Evolutionary conservation across 2,888 invertebrate species (phyloP).

Genomic region (Hypomecis punctinalis): DNA sequence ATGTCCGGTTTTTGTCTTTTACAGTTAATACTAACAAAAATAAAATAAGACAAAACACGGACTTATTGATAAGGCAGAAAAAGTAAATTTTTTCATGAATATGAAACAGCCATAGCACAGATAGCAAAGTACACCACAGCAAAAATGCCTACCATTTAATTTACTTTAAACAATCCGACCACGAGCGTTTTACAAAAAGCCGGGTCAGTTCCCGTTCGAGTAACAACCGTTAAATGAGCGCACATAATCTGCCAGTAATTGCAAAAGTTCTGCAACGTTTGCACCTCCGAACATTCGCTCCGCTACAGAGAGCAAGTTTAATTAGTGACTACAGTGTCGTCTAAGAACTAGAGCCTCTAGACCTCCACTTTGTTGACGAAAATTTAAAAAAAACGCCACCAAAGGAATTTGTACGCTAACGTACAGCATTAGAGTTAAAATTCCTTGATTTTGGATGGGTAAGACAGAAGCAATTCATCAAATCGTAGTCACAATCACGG

Average conservation of each 20-base stretch:
- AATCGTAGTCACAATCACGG: slow-evolving; percentile 73
- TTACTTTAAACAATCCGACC: neutral
- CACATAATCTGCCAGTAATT: slow-evolving; percentile 50
- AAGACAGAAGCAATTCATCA: slow-evolving; percentile 72
- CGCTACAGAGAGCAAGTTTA: slow-evolving; percentile 24
- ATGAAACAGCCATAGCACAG: too few species aligned
- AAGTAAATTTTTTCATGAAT: too few species aligned
- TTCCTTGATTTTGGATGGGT: slow-evolving; percentile 47
- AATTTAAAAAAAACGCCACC: slow-evolving; percentile 15
- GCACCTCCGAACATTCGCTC: slow-evolving; percentile 42
- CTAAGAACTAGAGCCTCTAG: slow-evolving; percentile 21
- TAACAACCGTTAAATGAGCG: slow-evolving; percentile 32
- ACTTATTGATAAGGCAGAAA: too few species aligned
- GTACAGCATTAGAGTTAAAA: slow-evolving; percentile 21
- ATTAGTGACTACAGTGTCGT: slow-evolving; percentile 27
- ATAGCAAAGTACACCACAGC: too few species aligned
- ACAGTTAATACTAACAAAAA: too few species aligned
- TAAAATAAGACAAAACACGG: too few species aligned
- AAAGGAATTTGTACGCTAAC: slow-evolving; percentile 19
- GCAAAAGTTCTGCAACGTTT: slow-evolving; percentile 58
- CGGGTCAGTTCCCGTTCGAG: slow-evolving; percentile 9
- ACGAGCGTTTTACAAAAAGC: neutral
- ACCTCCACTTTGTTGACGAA: slow-evolving; percentile 26
- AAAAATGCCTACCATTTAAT: too few species aligned
- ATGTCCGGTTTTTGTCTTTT: too few species aligned